Conservation (phyloP, 2,888 invertebrate genomes). For the Enoplolaimus lenunculus region DNA sequence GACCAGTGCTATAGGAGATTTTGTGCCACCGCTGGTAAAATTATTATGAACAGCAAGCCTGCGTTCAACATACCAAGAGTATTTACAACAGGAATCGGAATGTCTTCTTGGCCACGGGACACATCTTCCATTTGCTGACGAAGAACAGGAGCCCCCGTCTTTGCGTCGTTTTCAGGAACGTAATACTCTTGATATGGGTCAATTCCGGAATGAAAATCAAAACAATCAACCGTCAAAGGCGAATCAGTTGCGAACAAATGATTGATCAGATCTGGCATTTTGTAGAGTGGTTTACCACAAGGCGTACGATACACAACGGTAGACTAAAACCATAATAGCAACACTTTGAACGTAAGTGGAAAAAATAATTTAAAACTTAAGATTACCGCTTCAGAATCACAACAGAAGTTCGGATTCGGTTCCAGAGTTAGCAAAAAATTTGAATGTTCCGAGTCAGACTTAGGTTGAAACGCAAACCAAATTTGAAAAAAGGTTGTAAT, state of each 20-base stretch:
- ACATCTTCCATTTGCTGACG: slow-evolving; percentile 6
- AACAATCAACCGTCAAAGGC: slow-evolving; percentile 17
- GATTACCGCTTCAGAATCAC: no score
- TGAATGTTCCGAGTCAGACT: no score
- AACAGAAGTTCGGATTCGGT: no score
- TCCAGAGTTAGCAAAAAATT: no score
- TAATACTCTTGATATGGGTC: slow-evolving; percentile 10
- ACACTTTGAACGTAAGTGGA: no score
- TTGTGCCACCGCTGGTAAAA: no score
- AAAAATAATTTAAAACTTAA: no score
- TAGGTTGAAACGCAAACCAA: no score
- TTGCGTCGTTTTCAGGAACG: neutral
- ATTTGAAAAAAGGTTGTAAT: no score
- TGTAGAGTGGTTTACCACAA: neutral
- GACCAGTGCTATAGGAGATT: no score
- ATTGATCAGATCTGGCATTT: neutral
- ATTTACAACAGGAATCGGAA: slow-evolving; percentile 17
- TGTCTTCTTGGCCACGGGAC: slow-evolving; percentile 16
- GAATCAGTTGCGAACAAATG: neutral
- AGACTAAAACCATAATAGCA: no score
- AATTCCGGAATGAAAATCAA: slow-evolving; percentile 10
- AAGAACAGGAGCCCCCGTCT: neutral
- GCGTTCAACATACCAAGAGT: neutral
- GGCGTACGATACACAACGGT: slow-evolving; percentile 5
- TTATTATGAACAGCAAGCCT: no score